Evolutionary conservation across 1,140 invertebrate genomes (phyloP).

Genomic region (Parasteatoda tepidariorum): DNA sequence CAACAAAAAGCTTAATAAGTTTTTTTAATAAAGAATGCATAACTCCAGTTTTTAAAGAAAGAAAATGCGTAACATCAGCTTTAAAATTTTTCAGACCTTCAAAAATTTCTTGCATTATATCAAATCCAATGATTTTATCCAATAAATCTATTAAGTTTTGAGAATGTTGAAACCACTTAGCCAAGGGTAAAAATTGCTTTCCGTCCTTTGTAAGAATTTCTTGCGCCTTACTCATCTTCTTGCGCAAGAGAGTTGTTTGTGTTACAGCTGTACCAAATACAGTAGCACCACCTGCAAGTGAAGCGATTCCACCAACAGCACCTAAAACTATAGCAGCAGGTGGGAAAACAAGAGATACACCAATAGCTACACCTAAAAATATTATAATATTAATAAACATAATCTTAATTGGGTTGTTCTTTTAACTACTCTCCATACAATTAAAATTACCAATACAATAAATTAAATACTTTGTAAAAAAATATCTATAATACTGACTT

Average conservation of each 20-base stretch:
- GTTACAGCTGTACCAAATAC: not conserved
- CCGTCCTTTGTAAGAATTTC: not conserved
- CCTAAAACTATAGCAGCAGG: not conserved
- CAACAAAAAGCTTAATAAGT: too few species aligned
- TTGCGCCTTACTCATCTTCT: not conserved
- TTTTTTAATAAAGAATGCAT: too few species aligned
- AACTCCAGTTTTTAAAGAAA: too few species aligned
- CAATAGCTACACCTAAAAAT: slow-evolving; percentile 5
- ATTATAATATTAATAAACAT: not conserved
- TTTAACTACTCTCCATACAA: too few species aligned
- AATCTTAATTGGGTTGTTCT: not conserved
- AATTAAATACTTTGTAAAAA: too few species aligned
- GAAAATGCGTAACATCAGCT: not conserved
- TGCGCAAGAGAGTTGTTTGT: not conserved
- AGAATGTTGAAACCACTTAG: not conserved
- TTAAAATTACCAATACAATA: too few species aligned
- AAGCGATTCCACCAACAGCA: not conserved
- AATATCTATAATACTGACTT: too few species aligned
- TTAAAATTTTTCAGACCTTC: not conserved
- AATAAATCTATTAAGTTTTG: not conserved
- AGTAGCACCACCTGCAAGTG: not conserved
- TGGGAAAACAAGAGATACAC: not conserved
- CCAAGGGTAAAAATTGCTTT: not conserved
- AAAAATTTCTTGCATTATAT: not conserved
- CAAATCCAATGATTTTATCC: not conserved